A percentile compares a stretch with the other conserved stretches of the same genome.
These are phyloP conservation scores for Phenganax marumi DNA, from an alignment of 92 coral and sea anemone genomes.

Conservation along the genomic window DNA sequence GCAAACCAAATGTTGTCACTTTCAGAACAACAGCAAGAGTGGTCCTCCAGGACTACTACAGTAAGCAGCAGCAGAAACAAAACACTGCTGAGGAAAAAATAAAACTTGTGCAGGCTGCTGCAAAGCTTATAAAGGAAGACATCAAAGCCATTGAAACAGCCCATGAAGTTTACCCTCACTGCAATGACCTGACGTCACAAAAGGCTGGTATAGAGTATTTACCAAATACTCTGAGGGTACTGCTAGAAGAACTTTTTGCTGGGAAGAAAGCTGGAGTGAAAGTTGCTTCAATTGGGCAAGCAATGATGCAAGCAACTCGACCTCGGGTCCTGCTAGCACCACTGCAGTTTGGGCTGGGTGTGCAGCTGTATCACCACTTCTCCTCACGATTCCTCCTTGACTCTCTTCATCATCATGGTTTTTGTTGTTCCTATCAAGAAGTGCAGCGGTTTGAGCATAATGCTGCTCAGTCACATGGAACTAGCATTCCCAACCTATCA, in stretches of 20 bases:
- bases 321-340: not conserved
- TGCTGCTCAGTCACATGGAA: conserved; percentile 55
- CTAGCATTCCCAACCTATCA: conserved; percentile 39
- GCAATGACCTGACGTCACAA: too few relatives aligned
- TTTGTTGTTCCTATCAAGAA: conserved; percentile 60
- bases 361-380: conserved; percentile 6
- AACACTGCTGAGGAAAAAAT: conserved; percentile 31
- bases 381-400: conserved; percentile 50
- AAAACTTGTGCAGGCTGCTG: conserved; percentile 39
- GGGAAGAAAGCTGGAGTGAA: not conserved
- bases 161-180: too few relatives aligned
- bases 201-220: too few relatives aligned
- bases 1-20: conserved; percentile 54
- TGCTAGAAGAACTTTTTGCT: not conserved
- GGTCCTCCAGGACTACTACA: too few relatives aligned
- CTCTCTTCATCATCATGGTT: conserved; percentile 47
- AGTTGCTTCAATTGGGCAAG: not conserved
- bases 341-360: not conserved
- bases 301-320: conserved; percentile 1
- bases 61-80: conserved; percentile 40
- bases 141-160: too few relatives aligned
- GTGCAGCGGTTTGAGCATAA: conserved; percentile 51
- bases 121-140: conserved; percentile 24
- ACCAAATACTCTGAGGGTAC: not conserved
- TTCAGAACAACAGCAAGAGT: conserved; percentile 11